Conservation (phyloP, 1,140 invertebrate species). For the Drosophila sp. region DNA sequence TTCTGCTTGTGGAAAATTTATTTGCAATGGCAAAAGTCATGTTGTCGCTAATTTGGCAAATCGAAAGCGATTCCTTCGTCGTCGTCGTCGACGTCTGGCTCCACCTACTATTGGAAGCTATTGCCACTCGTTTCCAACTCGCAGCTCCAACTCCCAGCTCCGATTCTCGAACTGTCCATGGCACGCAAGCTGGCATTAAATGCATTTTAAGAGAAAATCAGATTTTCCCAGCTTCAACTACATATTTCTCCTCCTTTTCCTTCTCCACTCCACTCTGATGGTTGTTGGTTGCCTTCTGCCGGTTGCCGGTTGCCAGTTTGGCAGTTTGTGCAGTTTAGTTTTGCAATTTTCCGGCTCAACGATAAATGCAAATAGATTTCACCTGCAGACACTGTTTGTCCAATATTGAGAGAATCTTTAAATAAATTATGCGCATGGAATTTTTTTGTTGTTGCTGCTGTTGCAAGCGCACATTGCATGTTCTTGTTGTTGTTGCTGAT, state of each 20-base stretch:
- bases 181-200: conserved; percentile 59
- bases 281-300: conserved; percentile 5
- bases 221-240: conserved; percentile 52
- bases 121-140: background rate
- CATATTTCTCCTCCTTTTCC: background rate
- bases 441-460: conserved; percentile 49
- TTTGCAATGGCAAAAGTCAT: conserved; percentile 61
- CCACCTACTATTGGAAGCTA: background rate
- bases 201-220: conserved; percentile 57
- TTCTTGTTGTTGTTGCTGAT: conserved; percentile 34
- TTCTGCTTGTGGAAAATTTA: conserved; percentile 47
- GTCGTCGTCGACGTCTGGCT: background rate
- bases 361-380: conserved; percentile 82
- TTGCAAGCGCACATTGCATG: conserved; percentile 12
- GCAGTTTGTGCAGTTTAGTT: conserved; percentile 68
- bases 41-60: conserved; percentile 62
- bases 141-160: background rate
- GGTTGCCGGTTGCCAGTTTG: conserved; percentile 52
- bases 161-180: conserved; percentile 26
- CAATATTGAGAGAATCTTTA: conserved; percentile 77
- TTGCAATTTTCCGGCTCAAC: conserved; percentile 80
- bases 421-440: conserved; percentile 78
- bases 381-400: conserved; percentile 79
- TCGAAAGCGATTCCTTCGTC: conserved; percentile 33
- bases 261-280: background rate